Percentiles rank a stretch among this genome's conserved stretches.
These are phyloP conservation scores for Cydia splendana DNA, from an alignment of 1,140 invertebrate genomes.

Conservation along the genomic window DNA sequence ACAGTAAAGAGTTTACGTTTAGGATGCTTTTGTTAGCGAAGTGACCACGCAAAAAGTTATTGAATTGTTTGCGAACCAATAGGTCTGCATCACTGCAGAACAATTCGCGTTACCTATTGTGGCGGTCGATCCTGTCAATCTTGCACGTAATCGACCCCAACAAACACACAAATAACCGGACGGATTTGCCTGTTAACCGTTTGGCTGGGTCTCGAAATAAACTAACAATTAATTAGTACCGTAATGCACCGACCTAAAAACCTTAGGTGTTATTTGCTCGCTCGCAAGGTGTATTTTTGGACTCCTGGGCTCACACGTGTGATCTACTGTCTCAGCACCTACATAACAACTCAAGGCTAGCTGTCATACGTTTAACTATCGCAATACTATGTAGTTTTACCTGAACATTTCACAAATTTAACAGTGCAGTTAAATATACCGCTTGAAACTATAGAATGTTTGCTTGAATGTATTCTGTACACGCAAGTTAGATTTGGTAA, in stretches of 20 bases:
- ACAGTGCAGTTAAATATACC: not conserved
- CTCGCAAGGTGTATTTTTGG: slow-evolving; percentile 49
- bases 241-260: slow-evolving; percentile 34
- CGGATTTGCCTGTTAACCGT: slow-evolving; percentile 23
- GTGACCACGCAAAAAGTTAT: not conserved
- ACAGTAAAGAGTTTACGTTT: not conserved
- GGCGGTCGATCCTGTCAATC: not conserved
- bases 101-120: not conserved
- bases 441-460: not conserved
- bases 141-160: slow-evolving; percentile 3
- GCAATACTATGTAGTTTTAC: not conserved
- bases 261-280: slow-evolving; percentile 34
- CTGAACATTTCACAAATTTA: slow-evolving; percentile 22
- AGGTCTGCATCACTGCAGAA: not conserved
- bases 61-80: not conserved
- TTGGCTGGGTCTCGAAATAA: slow-evolving; percentile 30
- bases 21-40: not conserved
- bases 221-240: slow-evolving; percentile 34
- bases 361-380: slow-evolving; percentile 17
- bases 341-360: slow-evolving; percentile 21
- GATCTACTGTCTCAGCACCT: slow-evolving; percentile 12
- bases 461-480: not conserved
- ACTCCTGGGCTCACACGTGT: slow-evolving; percentile 37
- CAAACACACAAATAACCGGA: slow-evolving; percentile 26
- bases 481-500: not conserved